Conservation (phyloP, 2,113 vertebrate species). For the Actenoides hombroni region DNA sequence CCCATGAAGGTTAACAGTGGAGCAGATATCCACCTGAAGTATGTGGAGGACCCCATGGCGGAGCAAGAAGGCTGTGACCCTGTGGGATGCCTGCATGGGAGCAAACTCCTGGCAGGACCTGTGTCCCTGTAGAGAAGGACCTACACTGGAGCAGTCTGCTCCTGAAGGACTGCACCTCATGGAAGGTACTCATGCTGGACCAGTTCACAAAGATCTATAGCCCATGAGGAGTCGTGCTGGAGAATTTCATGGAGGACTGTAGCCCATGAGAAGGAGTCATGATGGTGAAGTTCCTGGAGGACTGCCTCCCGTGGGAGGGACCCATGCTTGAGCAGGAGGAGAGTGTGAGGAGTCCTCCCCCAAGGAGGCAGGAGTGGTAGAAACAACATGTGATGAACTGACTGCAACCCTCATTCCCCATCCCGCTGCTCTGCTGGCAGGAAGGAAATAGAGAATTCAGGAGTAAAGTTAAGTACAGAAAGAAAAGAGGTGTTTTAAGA, state of each 20-base stretch:
- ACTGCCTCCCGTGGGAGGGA: neutral
- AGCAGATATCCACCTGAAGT: neutral
- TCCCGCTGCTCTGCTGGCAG: neutral
- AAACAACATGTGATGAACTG: neutral
- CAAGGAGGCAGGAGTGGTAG: neutral
- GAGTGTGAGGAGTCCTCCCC: neutral
- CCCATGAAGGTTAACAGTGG: neutral
- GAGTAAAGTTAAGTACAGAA: neutral
- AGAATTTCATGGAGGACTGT: neutral
- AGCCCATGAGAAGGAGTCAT: neutral
- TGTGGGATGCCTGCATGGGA: too few relatives aligned
- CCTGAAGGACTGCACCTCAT: neutral
- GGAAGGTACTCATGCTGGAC: neutral
- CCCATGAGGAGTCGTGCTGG: neutral
- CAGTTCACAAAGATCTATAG: neutral
- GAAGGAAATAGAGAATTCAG: neutral
- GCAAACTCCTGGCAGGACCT: too few relatives aligned
- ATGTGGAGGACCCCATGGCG: too few relatives aligned
- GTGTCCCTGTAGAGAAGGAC: neutral
- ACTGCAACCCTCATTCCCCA: neutral
- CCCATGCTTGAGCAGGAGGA: neutral
- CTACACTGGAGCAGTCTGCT: neutral
- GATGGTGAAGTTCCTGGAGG: neutral
- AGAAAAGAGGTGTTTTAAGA: neutral
- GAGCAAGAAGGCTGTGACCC: neutral